These are phyloP conservation scores for Chrysopilus asiliformis DNA, from an alignment of 2,888 invertebrate species.

Conservation along the genomic window DNA sequence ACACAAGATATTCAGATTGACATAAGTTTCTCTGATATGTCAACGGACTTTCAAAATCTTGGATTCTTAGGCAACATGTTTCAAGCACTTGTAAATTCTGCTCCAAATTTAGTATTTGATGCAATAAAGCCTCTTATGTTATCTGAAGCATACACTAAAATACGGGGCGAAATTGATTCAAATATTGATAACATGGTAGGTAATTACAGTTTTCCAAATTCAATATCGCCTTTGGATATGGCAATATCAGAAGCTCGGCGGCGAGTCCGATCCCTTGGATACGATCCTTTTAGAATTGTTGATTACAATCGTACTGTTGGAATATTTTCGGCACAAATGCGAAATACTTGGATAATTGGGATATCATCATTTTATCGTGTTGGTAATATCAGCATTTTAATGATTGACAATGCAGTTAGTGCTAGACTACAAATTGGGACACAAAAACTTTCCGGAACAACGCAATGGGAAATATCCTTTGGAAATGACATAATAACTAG, in stretches of 20 bases:
- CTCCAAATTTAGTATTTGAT: constrained; percentile 71
- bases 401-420: constrained; percentile 54
- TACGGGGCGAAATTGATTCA: constrained; percentile 58
- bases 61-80: constrained; percentile 55
- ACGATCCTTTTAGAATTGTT: constrained; percentile 62
- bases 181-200: constrained; percentile 55
- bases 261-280: constrained; percentile 46
- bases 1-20: constrained; percentile 71
- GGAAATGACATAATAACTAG: constrained; percentile 53
- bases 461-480: constrained; percentile 64
- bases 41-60: constrained; percentile 70
- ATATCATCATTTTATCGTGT: constrained; percentile 69
- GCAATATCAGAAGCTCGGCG: constrained; percentile 61
- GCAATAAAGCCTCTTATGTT: constrained; percentile 75
- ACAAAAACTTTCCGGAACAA: constrained; percentile 60
- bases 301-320: constrained; percentile 61
- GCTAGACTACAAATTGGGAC: constrained; percentile 58
- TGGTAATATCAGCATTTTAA: constrained; percentile 58
- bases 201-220: constrained; percentile 64
- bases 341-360: constrained; percentile 66
- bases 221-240: constrained; percentile 75
- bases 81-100: constrained; percentile 65
- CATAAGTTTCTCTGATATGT: constrained; percentile 57
- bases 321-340: constrained; percentile 52
- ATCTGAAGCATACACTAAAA: constrained; percentile 60